phyloP scores from a whole-genome alignment of 2,888 invertebrate species.

The Drosophila mercatorum region DNA sequence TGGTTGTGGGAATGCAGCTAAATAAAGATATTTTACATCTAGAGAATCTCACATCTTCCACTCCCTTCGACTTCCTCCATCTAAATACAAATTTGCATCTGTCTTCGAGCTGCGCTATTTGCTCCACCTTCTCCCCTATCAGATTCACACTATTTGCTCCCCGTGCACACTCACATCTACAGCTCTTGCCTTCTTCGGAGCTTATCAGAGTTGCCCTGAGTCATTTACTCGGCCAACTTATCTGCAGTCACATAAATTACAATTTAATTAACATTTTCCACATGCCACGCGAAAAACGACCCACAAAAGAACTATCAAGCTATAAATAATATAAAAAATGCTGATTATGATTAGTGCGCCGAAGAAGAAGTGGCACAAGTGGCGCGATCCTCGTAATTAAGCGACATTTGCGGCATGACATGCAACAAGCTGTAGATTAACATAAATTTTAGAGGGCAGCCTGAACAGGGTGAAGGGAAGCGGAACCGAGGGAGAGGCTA shows the following conservation, averaged over 20 bases:
- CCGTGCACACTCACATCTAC: not conserved
- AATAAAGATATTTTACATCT: no score
- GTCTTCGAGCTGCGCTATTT: not conserved
- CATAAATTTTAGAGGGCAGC: conserved; percentile 66
- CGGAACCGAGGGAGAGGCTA: conserved; percentile 5
- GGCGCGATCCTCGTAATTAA: conserved; percentile 73
- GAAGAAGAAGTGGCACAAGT: conserved; percentile 19
- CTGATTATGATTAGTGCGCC: conserved; percentile 55
- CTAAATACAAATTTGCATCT: not conserved
- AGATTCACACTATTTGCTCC: conserved; percentile 4
- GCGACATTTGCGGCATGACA: conserved; percentile 79
- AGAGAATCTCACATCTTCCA: not conserved
- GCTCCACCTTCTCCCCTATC: not conserved
- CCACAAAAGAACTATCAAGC: conserved; percentile 48
- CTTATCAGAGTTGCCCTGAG: conserved; percentile 15
- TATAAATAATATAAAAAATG: conserved; percentile 63
- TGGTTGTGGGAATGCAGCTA: no score
- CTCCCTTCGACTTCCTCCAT: not conserved
- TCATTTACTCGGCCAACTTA: conserved; percentile 43
- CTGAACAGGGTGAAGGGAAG: not conserved
- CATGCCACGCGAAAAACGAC: conserved; percentile 49
- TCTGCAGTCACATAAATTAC: conserved; percentile 67
- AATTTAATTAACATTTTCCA: conserved; percentile 73
- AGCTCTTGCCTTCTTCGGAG: not conserved
- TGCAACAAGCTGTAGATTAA: conserved; percentile 73